Conservation (phyloP, 2,888 invertebrate species). For the Euproctis similis region DNA sequence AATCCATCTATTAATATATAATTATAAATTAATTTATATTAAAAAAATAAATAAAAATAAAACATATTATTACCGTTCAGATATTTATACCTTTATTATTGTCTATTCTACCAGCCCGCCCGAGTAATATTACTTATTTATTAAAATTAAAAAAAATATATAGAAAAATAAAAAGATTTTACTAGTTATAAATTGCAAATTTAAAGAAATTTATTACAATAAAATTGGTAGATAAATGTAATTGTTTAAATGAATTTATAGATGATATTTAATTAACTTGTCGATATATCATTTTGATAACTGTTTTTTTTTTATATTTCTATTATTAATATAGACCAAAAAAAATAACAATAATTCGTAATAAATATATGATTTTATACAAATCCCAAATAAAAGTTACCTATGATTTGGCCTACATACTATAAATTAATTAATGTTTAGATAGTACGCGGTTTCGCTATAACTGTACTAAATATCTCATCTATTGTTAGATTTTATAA, state of each 20-base stretch:
- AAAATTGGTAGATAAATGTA: conserved; percentile 14
- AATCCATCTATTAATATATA: conserved; percentile 39
- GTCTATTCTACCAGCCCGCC: conserved; percentile 25
- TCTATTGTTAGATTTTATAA: conserved; percentile 29
- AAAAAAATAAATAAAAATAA: conserved; percentile 26
- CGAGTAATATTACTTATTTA: conserved; percentile 16
- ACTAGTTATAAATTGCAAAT: conserved; percentile 23
- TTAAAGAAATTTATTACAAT: conserved; percentile 14
- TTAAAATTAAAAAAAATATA: conserved; percentile 4
- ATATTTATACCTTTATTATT: conserved; percentile 25
- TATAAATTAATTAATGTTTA: conserved; percentile 16
- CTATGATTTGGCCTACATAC: conserved; percentile 28
- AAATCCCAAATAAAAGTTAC: conserved; percentile 8
- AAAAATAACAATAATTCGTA: conserved; percentile 11
- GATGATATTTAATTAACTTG: conserved; percentile 10
- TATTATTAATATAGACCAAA: conserved; percentile 13
- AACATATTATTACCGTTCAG: conserved; percentile 29
- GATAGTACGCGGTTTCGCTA: conserved; percentile 21
- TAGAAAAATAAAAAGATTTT: conserved; percentile 17
- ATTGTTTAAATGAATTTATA: conserved; percentile 16
- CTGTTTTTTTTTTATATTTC: conserved; percentile 4
- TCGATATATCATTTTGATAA: conserved; percentile 6
- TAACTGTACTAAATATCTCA: conserved; percentile 16
- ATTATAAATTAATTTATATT: conserved; percentile 29
- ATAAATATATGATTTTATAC: conserved; percentile 8